These are phyloP conservation scores for Apocrypta bakeri DNA, from an alignment of 1,140 invertebrate genomes.

Conservation along the genomic window DNA sequence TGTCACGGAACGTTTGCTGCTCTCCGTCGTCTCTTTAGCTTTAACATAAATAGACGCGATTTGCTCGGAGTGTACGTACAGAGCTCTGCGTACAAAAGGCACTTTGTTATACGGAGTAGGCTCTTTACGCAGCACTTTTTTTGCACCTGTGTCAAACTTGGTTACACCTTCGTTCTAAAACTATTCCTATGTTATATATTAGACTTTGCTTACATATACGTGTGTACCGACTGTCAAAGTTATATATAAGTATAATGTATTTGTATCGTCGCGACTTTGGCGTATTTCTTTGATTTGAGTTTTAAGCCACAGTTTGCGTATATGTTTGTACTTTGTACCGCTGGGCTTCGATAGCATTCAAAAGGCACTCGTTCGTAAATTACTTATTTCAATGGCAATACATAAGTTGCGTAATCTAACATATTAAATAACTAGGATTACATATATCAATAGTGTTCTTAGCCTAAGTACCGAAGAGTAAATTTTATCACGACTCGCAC, in stretches of 20 bases:
- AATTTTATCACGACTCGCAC: too few relatives aligned
- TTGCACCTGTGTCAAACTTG: slow-evolving; percentile 11
- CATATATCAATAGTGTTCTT: too few relatives aligned
- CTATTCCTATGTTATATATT: neutral
- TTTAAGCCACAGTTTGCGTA: neutral
- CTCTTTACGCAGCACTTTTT: slow-evolving; percentile 46
- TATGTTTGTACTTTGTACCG: neutral
- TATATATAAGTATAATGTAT: too few relatives aligned
- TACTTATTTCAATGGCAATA: neutral
- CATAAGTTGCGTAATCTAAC: too few relatives aligned
- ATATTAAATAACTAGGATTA: too few relatives aligned
- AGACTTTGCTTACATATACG: neutral
- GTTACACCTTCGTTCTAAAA: neutral
- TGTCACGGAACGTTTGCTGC: slow-evolving; percentile 66
- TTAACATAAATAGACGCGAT: slow-evolving; percentile 42
- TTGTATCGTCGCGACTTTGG: neutral
- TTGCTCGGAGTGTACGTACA: neutral
- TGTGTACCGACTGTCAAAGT: too few relatives aligned
- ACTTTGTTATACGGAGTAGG: slow-evolving; percentile 61
- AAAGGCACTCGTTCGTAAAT: neutral
- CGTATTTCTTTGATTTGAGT: neutral
- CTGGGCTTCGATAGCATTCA: neutral
- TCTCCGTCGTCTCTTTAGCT: slow-evolving; percentile 57
- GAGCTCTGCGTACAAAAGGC: slow-evolving; percentile 58
- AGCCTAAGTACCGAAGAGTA: too few relatives aligned